Evolutionary conservation across 2,797 vertebrate genomes (phyloP), one percentile per base, ranked within the genome.

Genomic region (Hippocampus kuda): DNA sequence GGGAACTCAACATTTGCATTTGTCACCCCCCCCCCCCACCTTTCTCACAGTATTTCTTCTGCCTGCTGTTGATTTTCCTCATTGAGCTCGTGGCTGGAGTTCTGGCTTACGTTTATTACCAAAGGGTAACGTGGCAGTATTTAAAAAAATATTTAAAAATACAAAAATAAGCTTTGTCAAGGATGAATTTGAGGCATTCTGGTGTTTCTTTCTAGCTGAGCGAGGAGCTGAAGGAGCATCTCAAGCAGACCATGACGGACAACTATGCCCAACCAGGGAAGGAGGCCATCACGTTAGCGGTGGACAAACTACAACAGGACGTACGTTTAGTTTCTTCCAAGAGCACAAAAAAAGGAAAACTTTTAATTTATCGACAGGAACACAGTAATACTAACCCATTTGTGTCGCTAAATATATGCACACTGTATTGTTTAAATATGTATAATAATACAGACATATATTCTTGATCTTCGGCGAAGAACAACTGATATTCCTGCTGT

Each of bases 31-130:
- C 71, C 12, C 65, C n/a, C 65, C 3, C 65, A 16, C 3, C 4
- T 65, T 34, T 34, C 24, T 69, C 73, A 49, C 88, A 95, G 93
- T 95, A 95, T 75, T 93, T 95, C 81, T 89, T 88, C 82, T 87
- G 89, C 71, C 80, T 94, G 71, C 85, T 95, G 77, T 71, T 91
- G 46, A 93, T 94, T 81, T 95, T 95, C 84, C 77, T 93, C 12
- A 92, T 93, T 54, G 94, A 96, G 75, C 88, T 95, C 78, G 90
- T 94, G 68, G 93, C 93, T 0, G 94, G 94, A 30, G 89, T 93
- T 2, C 85, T 95, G 83, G 93, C 94, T 7, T 94, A 95, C 13
- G 88, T 94, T 7, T 94, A 94, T 78, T 94, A 94, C 83, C 93
- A 93, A 77, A 91, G 75, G 88, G 93, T 94, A 79, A 92, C 91